Conservation (phyloP, 1,140 invertebrate species). For the Dufourea novaeangliae region DNA sequence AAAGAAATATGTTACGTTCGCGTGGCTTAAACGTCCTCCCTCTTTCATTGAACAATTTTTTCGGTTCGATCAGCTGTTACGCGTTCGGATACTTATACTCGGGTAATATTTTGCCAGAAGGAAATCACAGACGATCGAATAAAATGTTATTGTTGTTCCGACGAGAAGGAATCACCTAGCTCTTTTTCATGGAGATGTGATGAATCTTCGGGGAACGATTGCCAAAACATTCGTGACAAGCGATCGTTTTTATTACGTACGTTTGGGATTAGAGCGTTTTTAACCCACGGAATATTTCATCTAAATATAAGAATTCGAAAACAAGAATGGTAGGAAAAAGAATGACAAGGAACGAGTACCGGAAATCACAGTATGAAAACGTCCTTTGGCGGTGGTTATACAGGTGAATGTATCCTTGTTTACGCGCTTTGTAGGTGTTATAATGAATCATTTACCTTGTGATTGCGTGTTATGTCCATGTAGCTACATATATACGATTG, state of each 20-base stretch:
- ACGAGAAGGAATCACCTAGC: too few relatives aligned
- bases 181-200: too few relatives aligned
- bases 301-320: neutral
- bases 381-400: neutral
- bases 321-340: neutral
- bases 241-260: too few relatives aligned
- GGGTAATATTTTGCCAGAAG: neutral
- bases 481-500: conserved; percentile 12
- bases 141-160: too few relatives aligned
- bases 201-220: too few relatives aligned
- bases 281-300: too few relatives aligned
- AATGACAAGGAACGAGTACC: neutral
- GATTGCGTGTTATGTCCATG: neutral
- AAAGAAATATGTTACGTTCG: neutral
- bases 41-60: neutral
- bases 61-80: neutral
- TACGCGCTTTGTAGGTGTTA: neutral
- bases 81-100: neutral
- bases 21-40: neutral
- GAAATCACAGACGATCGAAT: neutral
- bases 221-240: too few relatives aligned
- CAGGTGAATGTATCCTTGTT: neutral
- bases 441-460: neutral
- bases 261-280: too few relatives aligned
- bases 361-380: neutral